These are phyloP conservation scores for Mycalesis mineus DNA, from an alignment of 2,888 invertebrate genomes.

Conservation along the genomic window DNA sequence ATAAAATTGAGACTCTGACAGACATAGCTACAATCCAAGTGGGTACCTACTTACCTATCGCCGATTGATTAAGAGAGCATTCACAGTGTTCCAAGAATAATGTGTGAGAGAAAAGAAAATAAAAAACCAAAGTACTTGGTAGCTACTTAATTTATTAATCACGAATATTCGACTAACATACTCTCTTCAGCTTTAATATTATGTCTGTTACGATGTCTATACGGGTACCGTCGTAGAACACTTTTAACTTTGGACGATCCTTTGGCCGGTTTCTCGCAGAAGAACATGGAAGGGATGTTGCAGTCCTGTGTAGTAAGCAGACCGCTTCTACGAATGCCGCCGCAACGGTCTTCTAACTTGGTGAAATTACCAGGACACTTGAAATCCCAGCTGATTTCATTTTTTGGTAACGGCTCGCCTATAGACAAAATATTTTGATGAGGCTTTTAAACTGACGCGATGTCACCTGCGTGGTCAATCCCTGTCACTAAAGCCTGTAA, in stretches of 20 bases:
- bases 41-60: too few relatives aligned
- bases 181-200: neutral
- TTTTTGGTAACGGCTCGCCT: slow-evolving; percentile 39
- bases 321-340: slow-evolving; percentile 44
- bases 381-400: slow-evolving; percentile 42
- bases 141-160: neutral
- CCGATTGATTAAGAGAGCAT: too few relatives aligned
- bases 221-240: neutral
- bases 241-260: slow-evolving; percentile 23
- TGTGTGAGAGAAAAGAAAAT: too few relatives aligned
- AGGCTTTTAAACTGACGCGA: too few relatives aligned
- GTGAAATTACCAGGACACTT: slow-evolving; percentile 33
- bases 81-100: too few relatives aligned
- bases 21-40: too few relatives aligned
- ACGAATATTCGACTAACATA: neutral
- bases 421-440: neutral
- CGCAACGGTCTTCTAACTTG: slow-evolving; percentile 37
- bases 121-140: too few relatives aligned
- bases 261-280: slow-evolving; percentile 46
- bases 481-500: too few relatives aligned
- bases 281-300: slow-evolving; percentile 42
- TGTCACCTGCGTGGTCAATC: too few relatives aligned
- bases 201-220: neutral
- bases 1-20: too few relatives aligned
- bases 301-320: slow-evolving; percentile 39